These are phyloP conservation scores for Himalopsyche kuldschensis DNA, from an alignment of 2,888 invertebrate species.

Conservation along the genomic window DNA sequence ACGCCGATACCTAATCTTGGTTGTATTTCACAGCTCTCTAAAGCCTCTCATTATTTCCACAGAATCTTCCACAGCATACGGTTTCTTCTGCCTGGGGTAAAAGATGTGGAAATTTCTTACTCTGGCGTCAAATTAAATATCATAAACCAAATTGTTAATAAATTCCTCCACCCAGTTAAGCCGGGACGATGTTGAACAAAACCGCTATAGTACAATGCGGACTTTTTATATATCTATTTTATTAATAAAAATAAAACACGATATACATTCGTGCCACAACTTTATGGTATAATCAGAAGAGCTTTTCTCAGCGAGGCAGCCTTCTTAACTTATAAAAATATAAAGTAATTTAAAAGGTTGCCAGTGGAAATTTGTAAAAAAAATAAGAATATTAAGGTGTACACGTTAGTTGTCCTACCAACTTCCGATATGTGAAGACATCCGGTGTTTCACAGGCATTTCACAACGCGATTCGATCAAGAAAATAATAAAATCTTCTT, in stretches of 20 bases:
- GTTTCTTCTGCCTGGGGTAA: background rate
- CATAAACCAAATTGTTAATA: background rate
- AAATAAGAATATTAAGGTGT: too few species aligned
- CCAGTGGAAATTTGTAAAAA: too few species aligned
- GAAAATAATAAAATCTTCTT: too few species aligned
- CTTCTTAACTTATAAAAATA: too few species aligned
- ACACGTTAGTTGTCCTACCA: too few species aligned
- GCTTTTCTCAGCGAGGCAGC: too few species aligned
- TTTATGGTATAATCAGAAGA: too few species aligned
- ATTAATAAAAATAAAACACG: background rate
- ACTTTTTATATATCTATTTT: background rate
- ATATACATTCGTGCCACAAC: too few species aligned
- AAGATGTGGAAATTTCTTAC: background rate
- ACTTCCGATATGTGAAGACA: too few species aligned
- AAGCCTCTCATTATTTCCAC: conserved; percentile 29
- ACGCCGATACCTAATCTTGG: conserved; percentile 28
- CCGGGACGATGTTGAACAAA: background rate
- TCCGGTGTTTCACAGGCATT: too few species aligned
- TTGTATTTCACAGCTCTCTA: conserved; percentile 23
- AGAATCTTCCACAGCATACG: background rate
- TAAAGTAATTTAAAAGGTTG: too few species aligned
- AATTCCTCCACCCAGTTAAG: background rate
- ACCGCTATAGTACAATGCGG: background rate
- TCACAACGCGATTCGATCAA: too few species aligned
- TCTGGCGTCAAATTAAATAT: background rate